phyloP scores from a whole-genome alignment of 2,797 vertebrate species.

The Tokudaia tokunoshimensis region DNA sequence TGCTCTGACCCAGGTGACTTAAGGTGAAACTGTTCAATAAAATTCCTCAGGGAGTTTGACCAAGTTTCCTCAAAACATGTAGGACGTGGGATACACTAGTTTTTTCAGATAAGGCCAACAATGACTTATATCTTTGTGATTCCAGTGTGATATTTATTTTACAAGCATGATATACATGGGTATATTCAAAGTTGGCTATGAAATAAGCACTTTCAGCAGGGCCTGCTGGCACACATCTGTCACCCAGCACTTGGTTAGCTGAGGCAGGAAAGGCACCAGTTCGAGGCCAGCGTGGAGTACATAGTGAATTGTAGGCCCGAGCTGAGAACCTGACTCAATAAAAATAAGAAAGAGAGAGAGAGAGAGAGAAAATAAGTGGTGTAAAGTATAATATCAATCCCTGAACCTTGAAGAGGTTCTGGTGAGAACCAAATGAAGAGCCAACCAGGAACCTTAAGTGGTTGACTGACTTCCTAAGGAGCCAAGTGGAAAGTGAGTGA shows the following conservation, averaged over 20 bases:
- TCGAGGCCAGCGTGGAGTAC: background rate
- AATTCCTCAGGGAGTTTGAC: background rate
- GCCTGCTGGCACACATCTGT: background rate
- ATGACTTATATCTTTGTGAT: background rate
- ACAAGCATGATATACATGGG: background rate
- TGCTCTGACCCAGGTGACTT: background rate
- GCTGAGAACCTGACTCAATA: background rate
- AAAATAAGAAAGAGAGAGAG: background rate
- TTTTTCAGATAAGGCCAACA: background rate
- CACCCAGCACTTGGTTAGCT: background rate
- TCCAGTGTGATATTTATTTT: background rate
- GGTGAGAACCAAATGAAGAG: background rate
- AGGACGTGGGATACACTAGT: background rate
- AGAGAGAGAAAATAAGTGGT: background rate
- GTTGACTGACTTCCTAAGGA: background rate
- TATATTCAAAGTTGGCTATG: background rate
- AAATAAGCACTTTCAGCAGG: background rate
- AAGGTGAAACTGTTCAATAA: background rate
- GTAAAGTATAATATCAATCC: background rate
- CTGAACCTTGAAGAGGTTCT: background rate
- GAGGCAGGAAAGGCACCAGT: background rate
- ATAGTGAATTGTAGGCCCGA: background rate
- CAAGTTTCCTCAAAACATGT: conserved; percentile 42
- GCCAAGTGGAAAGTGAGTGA: background rate
- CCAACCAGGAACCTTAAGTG: background rate